Base-by-base conservation (phyloP, 1,140 invertebrate species). In the Pristionchus pacificus region DNA sequence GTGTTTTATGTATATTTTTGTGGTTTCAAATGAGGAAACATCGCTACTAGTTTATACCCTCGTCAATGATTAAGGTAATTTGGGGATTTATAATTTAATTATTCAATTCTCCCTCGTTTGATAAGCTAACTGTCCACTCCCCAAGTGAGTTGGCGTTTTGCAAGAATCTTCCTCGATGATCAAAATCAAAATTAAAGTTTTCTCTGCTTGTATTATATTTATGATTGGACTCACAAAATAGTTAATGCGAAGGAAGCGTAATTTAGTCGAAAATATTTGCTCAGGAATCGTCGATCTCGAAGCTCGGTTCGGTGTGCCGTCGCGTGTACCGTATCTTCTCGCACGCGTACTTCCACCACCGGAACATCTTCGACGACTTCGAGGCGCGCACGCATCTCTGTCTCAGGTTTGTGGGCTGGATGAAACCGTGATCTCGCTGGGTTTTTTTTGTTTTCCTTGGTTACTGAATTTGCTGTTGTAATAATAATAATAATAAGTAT, bases 301-400 rank as follows among this genome's bases (percentile, higher is more conserved):
- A 99, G 86, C 86, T 99, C 74, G 95, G 95, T 72, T 98, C 95
- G 28, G 95, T 98, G 2, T 98, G 96, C 86, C 88, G 97, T 77
- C 89, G 97, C 81, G 95, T 99, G 0, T 99, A 99, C 84, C 89
- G 97, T 87, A 99, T 99, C 83, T 99, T 99, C 86, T 98, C 95
- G 32, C 97, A 99, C 87, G 96, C 97, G 30, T 98, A 95, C 85
- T 99, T 95, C 84, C 96, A 99, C 87, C 97, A 99, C 86, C 88
- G 92, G 80, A 88, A 89, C 75, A 91, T 98, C 84, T 99, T 98
- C 88, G 94, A 98, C 87, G 91, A 93, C 79, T 99, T 98, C 88
- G 96, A 98, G 86, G 89, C 68, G 57, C 60, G 68, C n/a, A 73
- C 71, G 27, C 71, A 73, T 69, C 71, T 73, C 31, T 73, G 71